These are phyloP conservation scores for Melieria omissa DNA, from an alignment of 2,888 invertebrate genomes.

Conservation along the genomic window DNA sequence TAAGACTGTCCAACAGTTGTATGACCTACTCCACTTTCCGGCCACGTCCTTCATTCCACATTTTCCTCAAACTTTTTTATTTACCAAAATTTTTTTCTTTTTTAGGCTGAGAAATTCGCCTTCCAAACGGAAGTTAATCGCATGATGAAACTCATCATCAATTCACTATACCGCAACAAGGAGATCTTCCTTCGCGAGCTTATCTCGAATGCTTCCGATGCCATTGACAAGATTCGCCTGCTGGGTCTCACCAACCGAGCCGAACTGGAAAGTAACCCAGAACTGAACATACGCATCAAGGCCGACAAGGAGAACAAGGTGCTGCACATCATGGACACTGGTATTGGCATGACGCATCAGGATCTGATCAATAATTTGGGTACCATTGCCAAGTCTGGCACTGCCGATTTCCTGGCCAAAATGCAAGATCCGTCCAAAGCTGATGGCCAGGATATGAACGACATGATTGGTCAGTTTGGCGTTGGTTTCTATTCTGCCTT, in stretches of 20 bases:
- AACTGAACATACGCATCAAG: conserved; percentile 89
- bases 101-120: conserved; percentile 80
- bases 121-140: conserved; percentile 99
- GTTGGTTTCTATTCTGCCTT: conserved; percentile 99
- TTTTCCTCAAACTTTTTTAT: neutral
- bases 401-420: conserved; percentile 93
- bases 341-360: conserved; percentile 95
- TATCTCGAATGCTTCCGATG: conserved; percentile 99
- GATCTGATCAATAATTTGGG: conserved; percentile 97
- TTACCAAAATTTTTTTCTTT: neutral
- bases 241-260: conserved; percentile 88
- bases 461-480: conserved; percentile 99
- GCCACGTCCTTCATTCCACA: neutral
- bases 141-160: conserved; percentile 99
- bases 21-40: conserved; percentile 2
- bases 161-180: conserved; percentile 98
- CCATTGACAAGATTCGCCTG: conserved; percentile 96
- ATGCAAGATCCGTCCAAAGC: conserved; percentile 75
- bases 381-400: conserved; percentile 98
- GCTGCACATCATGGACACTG: conserved; percentile 95
- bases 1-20: neutral
- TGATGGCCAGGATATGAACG: conserved; percentile 82
- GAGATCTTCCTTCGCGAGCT: conserved; percentile 98
- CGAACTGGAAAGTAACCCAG: conserved; percentile 81
- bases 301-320: conserved; percentile 92